Percentiles rank a stretch among this genome's conserved stretches.
These are phyloP conservation scores for Dipodomys merriami DNA, from an alignment of 2,113 vertebrate genomes.

Conservation along the genomic window DNA sequence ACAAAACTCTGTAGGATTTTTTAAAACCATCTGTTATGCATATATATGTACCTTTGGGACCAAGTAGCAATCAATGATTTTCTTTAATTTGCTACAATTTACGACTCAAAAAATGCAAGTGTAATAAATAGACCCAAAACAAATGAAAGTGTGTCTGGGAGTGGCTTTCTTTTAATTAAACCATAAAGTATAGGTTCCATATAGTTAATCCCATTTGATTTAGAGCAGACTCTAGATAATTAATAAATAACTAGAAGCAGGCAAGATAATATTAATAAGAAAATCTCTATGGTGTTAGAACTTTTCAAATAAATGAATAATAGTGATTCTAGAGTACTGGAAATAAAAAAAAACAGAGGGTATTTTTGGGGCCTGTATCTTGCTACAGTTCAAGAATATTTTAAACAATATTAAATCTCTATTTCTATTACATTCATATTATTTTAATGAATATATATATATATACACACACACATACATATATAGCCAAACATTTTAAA, in stretches of 20 bases:
- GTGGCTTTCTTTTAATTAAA: slow-evolving; percentile 42
- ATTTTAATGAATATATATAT: background rate
- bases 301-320: background rate
- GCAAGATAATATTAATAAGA: background rate
- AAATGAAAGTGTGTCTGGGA: background rate
- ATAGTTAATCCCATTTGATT: slow-evolving; percentile 1
- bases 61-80: background rate
- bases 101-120: background rate
- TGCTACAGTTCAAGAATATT: background rate
- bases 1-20: background rate
- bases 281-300: background rate
- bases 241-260: slow-evolving; percentile 5
- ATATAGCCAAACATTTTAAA: background rate
- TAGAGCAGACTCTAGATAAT: slow-evolving; percentile 17
- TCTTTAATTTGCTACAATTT: background rate
- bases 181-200: background rate
- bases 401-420: background rate
- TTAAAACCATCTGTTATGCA: background rate
- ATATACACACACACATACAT: no score
- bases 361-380: background rate
- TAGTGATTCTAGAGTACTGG: background rate
- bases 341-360: slow-evolving; percentile 1
- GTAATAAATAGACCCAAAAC: background rate
- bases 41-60: background rate
- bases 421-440: background rate